Conservation (phyloP, 1,140 invertebrate genomes). For the Batillaria attramentaria region DNA sequence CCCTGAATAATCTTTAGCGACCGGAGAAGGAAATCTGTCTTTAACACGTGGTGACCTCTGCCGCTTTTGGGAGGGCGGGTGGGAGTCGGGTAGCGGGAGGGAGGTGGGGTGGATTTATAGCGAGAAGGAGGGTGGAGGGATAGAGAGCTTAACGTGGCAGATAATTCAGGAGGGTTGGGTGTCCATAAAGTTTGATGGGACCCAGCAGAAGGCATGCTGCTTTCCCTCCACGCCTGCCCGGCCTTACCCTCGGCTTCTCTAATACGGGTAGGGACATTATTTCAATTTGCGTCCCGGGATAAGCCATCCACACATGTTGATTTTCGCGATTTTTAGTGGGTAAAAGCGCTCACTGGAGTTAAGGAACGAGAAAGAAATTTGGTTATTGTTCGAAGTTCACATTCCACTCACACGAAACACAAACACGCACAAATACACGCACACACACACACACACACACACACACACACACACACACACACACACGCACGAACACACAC, state of each 20-base stretch:
- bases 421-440: not conserved
- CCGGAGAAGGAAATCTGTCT: too few species aligned
- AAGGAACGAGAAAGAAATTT: not conserved
- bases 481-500: not conserved
- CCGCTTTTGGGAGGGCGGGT: too few species aligned
- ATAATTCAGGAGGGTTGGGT: too few species aligned
- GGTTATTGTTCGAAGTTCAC: too few species aligned
- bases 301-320: not conserved
- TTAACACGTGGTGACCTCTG: too few species aligned
- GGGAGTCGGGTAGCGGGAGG: too few species aligned
- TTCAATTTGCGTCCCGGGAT: not conserved
- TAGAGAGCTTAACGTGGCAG: too few species aligned
- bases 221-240: not conserved
- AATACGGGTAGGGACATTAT: not conserved
- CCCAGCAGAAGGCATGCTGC: too few species aligned
- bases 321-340: not conserved
- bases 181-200: too few species aligned
- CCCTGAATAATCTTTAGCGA: too few species aligned
- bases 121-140: too few species aligned
- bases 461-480: not conserved
- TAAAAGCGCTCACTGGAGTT: not conserved
- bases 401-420: not conserved
- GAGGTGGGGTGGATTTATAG: too few species aligned
- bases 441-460: not conserved
- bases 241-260: not conserved